These are phyloP conservation scores for Ypsolopha scabrella DNA, from an alignment of 2,888 invertebrate species.

Conservation along the genomic window DNA sequence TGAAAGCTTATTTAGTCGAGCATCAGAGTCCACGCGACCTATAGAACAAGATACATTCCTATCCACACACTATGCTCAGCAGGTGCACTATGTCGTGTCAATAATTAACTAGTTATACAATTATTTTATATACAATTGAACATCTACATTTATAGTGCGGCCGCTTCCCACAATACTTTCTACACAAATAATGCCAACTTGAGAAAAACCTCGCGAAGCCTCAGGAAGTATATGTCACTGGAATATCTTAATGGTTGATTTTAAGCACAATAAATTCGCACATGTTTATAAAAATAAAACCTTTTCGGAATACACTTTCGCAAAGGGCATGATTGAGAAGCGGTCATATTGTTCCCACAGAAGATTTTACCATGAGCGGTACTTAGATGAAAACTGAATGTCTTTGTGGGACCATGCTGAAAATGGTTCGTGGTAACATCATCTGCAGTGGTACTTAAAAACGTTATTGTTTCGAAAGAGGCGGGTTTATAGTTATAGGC, in stretches of 20 bases:
- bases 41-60: background rate
- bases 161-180: background rate
- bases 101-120: constrained; percentile 29
- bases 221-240: too few species aligned
- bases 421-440: background rate
- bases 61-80: constrained; percentile 19
- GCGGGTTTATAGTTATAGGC: background rate
- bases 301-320: background rate
- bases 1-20: background rate
- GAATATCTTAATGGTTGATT: too few species aligned
- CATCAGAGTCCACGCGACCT: background rate
- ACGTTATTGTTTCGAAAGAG: background rate
- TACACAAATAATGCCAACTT: background rate
- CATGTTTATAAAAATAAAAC: too few species aligned
- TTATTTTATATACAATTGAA: constrained; percentile 46
- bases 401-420: background rate
- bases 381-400: background rate
- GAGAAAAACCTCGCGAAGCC: too few species aligned
- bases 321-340: background rate
- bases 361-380: background rate
- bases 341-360: background rate
- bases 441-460: background rate
- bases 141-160: constrained; percentile 33
- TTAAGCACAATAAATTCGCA: too few species aligned
- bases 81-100: constrained; percentile 30